Evolutionary conservation across 2,113 vertebrate genomes (phyloP), one percentile per base, ranked within the genome.

Genomic region (Regulus satrapa): DNA sequence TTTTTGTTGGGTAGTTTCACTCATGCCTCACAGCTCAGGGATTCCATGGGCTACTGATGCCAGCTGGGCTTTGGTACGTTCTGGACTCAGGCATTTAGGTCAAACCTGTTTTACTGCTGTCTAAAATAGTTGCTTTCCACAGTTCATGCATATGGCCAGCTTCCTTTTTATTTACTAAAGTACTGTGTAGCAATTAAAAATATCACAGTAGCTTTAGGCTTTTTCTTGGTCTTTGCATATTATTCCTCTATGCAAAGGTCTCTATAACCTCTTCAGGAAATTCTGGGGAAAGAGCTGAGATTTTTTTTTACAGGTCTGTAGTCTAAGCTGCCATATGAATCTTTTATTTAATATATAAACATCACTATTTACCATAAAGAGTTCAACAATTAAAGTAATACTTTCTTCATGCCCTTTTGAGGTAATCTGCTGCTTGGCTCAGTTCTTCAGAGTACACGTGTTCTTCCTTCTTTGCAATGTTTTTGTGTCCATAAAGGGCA

Each of bases 401-500:
- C 9, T 93, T 83, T 18, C n/a, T 67, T 19, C 14, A 8, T 36
- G 40, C 59, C 55, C 63, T 93, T 85, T 55, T 67, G 63, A 38
- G n/a, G 48, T 55, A 52, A 34, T 62, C 59, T 85, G 38, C 51
- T 41, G 14, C 24, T 49, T 82, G 76, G 40, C 43, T 89, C 59
- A 23, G 2, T 68, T 79, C 78, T 90, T 86, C 41, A 24, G 48
- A 29, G n/a, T 18, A 54, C 49, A 31, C 3, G 0, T 32, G 28
- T 54, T 41, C 55, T 59, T 88, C 55, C 29, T 88, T 72, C 61
- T 81, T 66, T 92, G 43, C 24, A 48, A n/a, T 74, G 73, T 63
- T 89, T 92, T 84, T 28, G 19, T 75, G 59, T 74, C 94, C 68
- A 43, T 94, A 96, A 93, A 86, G 88, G 88, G 64, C 29, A 77